These are phyloP conservation scores for Trypoxylus dichotomus DNA, from an alignment of 1,140 invertebrate genomes.

Conservation along the genomic window DNA sequence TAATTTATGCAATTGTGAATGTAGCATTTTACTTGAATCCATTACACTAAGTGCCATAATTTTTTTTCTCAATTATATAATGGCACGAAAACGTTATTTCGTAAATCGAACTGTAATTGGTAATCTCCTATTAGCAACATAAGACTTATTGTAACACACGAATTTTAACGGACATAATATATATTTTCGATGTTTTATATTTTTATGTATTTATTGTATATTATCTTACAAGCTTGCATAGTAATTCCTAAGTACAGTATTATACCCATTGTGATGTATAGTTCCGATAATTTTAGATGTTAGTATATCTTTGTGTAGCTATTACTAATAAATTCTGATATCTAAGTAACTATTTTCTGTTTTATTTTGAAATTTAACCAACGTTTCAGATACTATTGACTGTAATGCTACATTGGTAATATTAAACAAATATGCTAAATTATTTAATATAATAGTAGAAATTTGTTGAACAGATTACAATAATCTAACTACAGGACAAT, in stretches of 20 bases:
- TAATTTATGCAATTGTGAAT: too few relatives aligned
- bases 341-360: neutral
- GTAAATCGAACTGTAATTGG: too few relatives aligned
- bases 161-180: slow-evolving; percentile 5
- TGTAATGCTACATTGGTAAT: neutral
- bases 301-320: neutral
- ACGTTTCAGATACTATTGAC: neutral
- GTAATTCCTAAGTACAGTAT: slow-evolving; percentile 10
- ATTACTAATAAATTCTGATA: neutral
- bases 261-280: slow-evolving; percentile 8
- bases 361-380: neutral
- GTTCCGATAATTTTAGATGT: neutral
- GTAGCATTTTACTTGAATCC: too few relatives aligned
- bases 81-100: too few relatives aligned
- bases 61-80: too few relatives aligned
- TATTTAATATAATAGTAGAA: too few relatives aligned
- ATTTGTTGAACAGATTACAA: too few relatives aligned
- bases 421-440: neutral
- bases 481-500: too few relatives aligned
- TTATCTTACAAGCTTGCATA: neutral
- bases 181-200: slow-evolving; percentile 19
- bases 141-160: slow-evolving; percentile 10
- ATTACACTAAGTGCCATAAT: too few relatives aligned
- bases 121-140: neutral
- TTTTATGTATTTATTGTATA: neutral